These are phyloP conservation scores for Mythimna impura DNA, from an alignment of 2,888 invertebrate genomes.

Conservation along the genomic window DNA sequence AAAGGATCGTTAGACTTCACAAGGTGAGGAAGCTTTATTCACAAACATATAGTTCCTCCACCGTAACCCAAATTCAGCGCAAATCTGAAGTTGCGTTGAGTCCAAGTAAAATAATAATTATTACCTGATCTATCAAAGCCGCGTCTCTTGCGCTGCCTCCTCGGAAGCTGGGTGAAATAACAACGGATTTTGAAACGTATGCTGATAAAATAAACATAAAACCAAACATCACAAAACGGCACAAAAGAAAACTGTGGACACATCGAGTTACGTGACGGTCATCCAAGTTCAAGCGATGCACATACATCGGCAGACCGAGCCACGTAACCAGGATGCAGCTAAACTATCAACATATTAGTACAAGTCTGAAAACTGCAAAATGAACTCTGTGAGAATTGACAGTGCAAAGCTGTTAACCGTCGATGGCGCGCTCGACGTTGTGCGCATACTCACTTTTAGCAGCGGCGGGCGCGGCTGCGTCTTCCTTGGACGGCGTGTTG, in stretches of 20 bases:
- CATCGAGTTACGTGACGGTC: slow-evolving; percentile 75
- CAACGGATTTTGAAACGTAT: slow-evolving; percentile 89
- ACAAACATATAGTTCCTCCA: slow-evolving; percentile 68
- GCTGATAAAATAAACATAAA: slow-evolving; percentile 87
- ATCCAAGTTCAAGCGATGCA: slow-evolving; percentile 47
- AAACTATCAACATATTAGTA: slow-evolving; percentile 84
- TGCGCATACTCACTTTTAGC: slow-evolving; percentile 85
- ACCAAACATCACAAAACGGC: slow-evolving; percentile 89
- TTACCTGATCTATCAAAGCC: slow-evolving; percentile 91
- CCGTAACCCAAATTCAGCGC: slow-evolving; percentile 70
- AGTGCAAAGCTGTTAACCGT: slow-evolving; percentile 86
- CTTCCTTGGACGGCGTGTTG: slow-evolving; percentile 84
- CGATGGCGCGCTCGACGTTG: slow-evolving; percentile 62
- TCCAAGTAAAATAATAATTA: slow-evolving; percentile 83
- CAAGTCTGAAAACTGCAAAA: slow-evolving; percentile 88
- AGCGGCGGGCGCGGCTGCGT: slow-evolving; percentile 75
- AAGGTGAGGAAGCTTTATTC: slow-evolving; percentile 54
- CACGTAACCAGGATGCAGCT: slow-evolving; percentile 80
- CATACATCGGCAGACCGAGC: slow-evolving; percentile 59
- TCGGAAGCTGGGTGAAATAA: slow-evolving; percentile 91
- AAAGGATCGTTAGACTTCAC: slow-evolving; percentile 41
- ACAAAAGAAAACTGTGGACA: slow-evolving; percentile 82
- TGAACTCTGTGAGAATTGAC: slow-evolving; percentile 86
- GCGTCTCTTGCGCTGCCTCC: slow-evolving; percentile 91
- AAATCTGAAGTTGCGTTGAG: slow-evolving; percentile 78